A percentile compares a stretch with the other conserved stretches of the same genome.
phyloP scores from a whole-genome alignment of 92 coral and sea anemone genomes.

The Palythoa grandiflora region DNA sequence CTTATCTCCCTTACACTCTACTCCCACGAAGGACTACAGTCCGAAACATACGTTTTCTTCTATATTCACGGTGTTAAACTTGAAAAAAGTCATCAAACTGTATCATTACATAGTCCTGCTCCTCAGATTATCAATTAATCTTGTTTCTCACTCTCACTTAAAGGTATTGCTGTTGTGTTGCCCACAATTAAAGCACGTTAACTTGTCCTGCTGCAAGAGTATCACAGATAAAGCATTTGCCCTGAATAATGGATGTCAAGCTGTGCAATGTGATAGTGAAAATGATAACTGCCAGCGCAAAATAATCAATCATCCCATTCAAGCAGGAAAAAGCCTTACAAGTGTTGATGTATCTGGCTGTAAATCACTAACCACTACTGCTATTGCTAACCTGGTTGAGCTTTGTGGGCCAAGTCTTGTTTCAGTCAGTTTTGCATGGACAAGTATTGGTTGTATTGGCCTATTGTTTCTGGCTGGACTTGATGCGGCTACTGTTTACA shows the following conservation, averaged over 20 bases:
- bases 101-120: too few relatives aligned
- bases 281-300: conserved; percentile 14
- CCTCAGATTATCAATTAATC: too few relatives aligned
- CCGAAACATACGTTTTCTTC: too few relatives aligned
- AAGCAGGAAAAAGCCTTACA: conserved; percentile 68
- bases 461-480: conserved; percentile 80
- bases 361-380: conserved; percentile 67
- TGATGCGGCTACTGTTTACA: conserved; percentile 49
- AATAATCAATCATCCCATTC: conserved; percentile 42
- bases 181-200: conserved; percentile 76
- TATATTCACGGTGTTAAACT: too few relatives aligned
- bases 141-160: too few relatives aligned
- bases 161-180: conserved; percentile 85
- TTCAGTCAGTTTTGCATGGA: conserved; percentile 75
- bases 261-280: background rate
- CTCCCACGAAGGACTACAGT: too few relatives aligned
- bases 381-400: conserved; percentile 64
- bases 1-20: too few relatives aligned
- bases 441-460: conserved; percentile 75
- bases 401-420: conserved; percentile 77
- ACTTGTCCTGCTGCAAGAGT: conserved; percentile 80
- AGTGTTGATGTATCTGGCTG: conserved; percentile 91
- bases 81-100: too few relatives aligned
- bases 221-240: conserved; percentile 83
- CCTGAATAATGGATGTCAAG: conserved; percentile 16